phyloP scores from a whole-genome alignment of 2,797 vertebrate species.

The Gallinago solitaria region DNA sequence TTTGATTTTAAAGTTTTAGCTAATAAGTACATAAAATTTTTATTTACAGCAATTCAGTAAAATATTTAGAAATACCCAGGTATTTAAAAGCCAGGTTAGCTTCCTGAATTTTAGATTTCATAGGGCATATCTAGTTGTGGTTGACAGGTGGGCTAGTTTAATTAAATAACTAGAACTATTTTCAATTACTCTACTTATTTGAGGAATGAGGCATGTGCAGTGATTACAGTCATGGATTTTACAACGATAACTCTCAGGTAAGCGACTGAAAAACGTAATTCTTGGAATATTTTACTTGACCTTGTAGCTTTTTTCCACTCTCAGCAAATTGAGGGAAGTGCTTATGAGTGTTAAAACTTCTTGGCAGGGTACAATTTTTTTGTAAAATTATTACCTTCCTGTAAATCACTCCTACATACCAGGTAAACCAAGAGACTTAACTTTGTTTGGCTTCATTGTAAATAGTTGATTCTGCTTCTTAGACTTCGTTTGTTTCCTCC shows the following conservation, averaged over 20 bases:
- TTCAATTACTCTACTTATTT: background rate
- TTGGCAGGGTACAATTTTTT: background rate
- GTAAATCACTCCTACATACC: background rate
- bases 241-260: background rate
- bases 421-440: background rate
- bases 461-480: background rate
- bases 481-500: background rate
- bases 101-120: background rate
- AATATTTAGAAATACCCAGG: background rate
- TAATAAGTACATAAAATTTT: background rate
- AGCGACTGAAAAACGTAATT: background rate
- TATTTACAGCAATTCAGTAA: background rate
- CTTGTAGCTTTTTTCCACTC: background rate
- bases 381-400: background rate
- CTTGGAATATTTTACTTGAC: background rate
- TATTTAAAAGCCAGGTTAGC: background rate
- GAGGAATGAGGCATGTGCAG: background rate
- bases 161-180: background rate
- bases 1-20: background rate
- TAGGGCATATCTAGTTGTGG: background rate
- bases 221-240: background rate
- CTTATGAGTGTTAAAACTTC: background rate
- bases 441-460: background rate
- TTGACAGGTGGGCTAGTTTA: background rate
- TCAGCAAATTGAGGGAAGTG: background rate